Conservation (phyloP, 1,140 invertebrate species). For the Lepidurus arcticus region DNA sequence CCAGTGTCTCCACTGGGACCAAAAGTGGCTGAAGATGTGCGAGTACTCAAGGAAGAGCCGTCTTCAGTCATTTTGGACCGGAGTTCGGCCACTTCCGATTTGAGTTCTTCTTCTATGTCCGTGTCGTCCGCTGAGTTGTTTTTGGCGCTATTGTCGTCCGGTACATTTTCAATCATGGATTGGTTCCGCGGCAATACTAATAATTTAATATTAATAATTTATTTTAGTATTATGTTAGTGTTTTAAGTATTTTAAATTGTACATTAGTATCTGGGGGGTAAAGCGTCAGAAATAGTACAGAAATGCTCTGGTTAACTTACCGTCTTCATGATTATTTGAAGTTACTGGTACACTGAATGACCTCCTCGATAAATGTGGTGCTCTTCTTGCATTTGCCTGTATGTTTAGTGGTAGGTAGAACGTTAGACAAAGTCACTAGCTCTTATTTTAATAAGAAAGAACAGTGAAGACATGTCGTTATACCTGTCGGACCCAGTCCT, state of each 20-base stretch:
- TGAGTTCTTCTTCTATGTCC: conserved; percentile 25
- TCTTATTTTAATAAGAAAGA: not conserved
- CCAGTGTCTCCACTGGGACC: conserved; percentile 46
- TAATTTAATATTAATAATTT: too few relatives aligned
- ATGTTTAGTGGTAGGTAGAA: not conserved
- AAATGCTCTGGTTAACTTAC: not conserved
- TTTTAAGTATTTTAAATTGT: too few relatives aligned
- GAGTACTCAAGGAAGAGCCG: conserved; percentile 41
- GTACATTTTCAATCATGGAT: conserved; percentile 45
- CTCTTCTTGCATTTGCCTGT: conserved; percentile 48
- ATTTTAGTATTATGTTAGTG: too few relatives aligned
- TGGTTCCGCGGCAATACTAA: conserved; percentile 9
- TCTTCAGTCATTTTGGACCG: conserved; percentile 24
- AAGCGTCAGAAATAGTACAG: too few relatives aligned
- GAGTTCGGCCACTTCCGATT: not conserved
- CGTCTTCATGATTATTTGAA: conserved; percentile 62
- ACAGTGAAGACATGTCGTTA: not conserved
- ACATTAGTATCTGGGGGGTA: too few relatives aligned
- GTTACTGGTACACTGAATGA: conserved; percentile 76
- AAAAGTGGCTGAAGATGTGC: conserved; percentile 56
- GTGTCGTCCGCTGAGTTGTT: conserved; percentile 24
- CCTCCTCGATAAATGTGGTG: conserved; percentile 61
- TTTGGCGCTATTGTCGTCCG: conserved; percentile 59
- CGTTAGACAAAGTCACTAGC: not conserved
- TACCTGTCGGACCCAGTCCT: conserved; percentile 55